Evolutionary conservation across 2,113 vertebrate species (phyloP), one percentile per base, ranked within the genome.

Genomic region (Bos javanicus): DNA sequence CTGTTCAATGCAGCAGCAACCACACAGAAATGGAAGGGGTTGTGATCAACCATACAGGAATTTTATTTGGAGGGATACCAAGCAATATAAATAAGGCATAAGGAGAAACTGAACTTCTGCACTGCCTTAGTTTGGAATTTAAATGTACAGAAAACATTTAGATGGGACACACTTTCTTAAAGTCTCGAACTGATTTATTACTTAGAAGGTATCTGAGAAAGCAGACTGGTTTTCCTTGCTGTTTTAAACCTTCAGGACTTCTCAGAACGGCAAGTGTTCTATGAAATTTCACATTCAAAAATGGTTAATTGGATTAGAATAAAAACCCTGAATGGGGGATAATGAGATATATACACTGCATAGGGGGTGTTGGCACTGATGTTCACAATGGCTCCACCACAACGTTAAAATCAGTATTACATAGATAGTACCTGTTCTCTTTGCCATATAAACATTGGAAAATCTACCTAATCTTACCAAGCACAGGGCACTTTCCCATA

Each of bases 401-500:
- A 21, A 21, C 9, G 21, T 46, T 86, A 95, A 86, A 80, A 85
- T 39, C 64, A 88, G 59, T n/a, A 36, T 36, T 56, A 50, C 21
- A 87, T 30, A 50, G 21, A n/a, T 19, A 93, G 78, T 33, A 15
- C 57, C 36, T 76, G 10, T 64, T 89, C 56, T 46, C 46, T 90
- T 13, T 87, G 26, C 85, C 64, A 91, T 23, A 60, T 23, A 92
- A 87, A 96, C 60, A 96, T 8, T 67, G n/a, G 88, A 71, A 96
- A 96, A 71, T 62, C 50, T 57, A 85, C 57, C 78, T 80, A 86
- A 43, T 82, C 96, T 96, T 87, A 86, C n/a, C 82, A 80, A 91
- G 23, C n/a, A 84, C 4, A 80, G 71, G 59, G 56, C 15, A 81
- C 28, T 74, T 94, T 90, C 80, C 52, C 80, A 90, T 39, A 78